Evolutionary conservation across 2,888 invertebrate species (phyloP).

Genomic region (Rotaria macrura): DNA sequence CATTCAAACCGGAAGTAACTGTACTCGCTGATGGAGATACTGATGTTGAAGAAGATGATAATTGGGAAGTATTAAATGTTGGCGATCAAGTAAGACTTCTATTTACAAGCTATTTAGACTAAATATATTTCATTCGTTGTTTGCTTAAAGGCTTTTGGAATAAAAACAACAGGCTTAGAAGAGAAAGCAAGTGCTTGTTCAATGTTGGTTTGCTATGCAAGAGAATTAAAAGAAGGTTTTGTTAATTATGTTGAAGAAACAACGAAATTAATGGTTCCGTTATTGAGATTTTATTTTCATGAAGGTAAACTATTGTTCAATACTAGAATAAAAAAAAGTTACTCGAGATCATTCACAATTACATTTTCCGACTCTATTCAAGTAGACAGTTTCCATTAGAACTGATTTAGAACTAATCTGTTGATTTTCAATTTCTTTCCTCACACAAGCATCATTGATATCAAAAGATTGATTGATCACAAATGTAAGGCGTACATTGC

Average conservation of each 20-base stretch:
- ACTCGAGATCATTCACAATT: too few species aligned
- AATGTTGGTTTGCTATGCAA: slow-evolving; percentile 86
- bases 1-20: slow-evolving; percentile 83
- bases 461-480: too few species aligned
- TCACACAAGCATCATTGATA: too few species aligned
- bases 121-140: slow-evolving; percentile 10
- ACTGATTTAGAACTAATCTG: too few species aligned
- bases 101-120: background rate
- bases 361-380: too few species aligned
- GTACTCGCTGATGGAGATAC: slow-evolving; percentile 59
- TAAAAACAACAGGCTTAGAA: slow-evolving; percentile 80
- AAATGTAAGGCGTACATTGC: too few species aligned
- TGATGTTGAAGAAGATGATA: slow-evolving; percentile 70
- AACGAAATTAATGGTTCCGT: slow-evolving; percentile 51
- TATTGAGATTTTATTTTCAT: slow-evolving; percentile 64
- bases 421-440: too few species aligned
- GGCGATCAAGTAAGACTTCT: slow-evolving; percentile 62
- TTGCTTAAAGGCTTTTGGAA: slow-evolving; percentile 72
- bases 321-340: too few species aligned
- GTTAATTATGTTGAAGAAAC: slow-evolving; percentile 63
- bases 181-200: slow-evolving; percentile 91
- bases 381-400: too few species aligned
- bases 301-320: slow-evolving; percentile 38
- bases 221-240: slow-evolving; percentile 78
- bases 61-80: slow-evolving; percentile 84